Base-by-base conservation (phyloP, 2,797 vertebrate species). In the Nyctibius grandis region DNA sequence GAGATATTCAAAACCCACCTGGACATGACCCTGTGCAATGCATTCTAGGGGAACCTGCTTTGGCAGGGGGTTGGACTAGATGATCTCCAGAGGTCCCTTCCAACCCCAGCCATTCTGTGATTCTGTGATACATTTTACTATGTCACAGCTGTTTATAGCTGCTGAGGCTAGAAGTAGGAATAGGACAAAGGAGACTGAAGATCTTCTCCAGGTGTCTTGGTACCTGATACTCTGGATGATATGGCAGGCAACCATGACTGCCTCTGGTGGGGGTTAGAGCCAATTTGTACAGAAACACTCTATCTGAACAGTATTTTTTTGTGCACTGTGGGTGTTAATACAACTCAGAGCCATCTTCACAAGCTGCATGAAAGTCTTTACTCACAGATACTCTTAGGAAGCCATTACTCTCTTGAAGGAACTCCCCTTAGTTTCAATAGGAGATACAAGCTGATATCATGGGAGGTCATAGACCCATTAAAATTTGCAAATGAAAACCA, bases 161-260 rank as follows among this genome's bases (percentile, higher is more conserved):
- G 45, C 48, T n/a, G 53, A 50, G 28, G 31, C 64, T 48, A 22
- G 22, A 60, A 21, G 23, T 4, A 15, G 45, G 44, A 89, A 40
- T 2, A 82, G 22, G 34, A 72, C 48, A 60, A 68, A 26, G 34
- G 57, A 70, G 23, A 26, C 17, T 23, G 33, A 81, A 60, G 26
- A 40, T 42, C 33, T 73, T n/a, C n/a, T n/a, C n/a, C n/a, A n/a
- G n/a, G n/a, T n/a, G n/a, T n/a, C n/a, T n/a, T n/a, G n/a, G n/a
- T n/a, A n/a, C n/a, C n/a, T n/a, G n/a, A n/a, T n/a, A n/a, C n/a
- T n/a, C n/a, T n/a, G n/a, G n/a, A n/a, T n/a, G 86, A 81, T 13
- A 4, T 0, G 2, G 33, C 29, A 47, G 42, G 45, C 25, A 36
- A 36, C 59, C 51, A 11, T 0, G 6, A 47, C 53, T 67, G 28